Evolutionary conservation across 2,113 vertebrate species (phyloP), one percentile per base, ranked within the genome.

Genomic region (Trochalopteron elliotii): DNA sequence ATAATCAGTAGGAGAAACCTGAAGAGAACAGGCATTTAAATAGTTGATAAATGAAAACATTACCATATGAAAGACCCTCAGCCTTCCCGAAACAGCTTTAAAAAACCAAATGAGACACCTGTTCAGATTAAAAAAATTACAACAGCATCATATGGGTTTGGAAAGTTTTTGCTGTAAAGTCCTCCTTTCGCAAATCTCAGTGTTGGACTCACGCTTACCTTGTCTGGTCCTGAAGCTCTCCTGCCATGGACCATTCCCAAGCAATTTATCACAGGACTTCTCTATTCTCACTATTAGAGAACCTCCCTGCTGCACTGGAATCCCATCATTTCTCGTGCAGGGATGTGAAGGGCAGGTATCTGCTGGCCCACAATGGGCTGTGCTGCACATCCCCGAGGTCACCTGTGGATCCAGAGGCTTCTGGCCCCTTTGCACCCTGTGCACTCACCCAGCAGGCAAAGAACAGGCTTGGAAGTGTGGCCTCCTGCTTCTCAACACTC

Each of bases 51-150:
- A 95, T 59, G 83, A 91, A 90, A 60, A 17, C 68, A 96, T 96
- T 96, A 95, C 55, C 94, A 95, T 91, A 96, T 94, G 93, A 97
- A 97, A 97, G 94, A 80, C 56, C 56, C 61, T 93, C 89, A 96
- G 81, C 53, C 86, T 94, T 91, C 70, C 60, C 0, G 0, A 87
- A 89, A 75, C 0, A 5, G 20, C 35, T 70, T 40, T 50, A 65
- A 79, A 87, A 82, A 93, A 20, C 1, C 53, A 93, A 90, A 93
- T 84, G 76, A 95, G 89, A 87, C 91, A 95, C 95, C 90, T 96
- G 94, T 75, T 95, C 71, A 35, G 77, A 94, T 63, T 63, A 2
- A n/a, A 70, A 74, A 53, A 47, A 40, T 45, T 11, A 33, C 3
- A 28, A 31, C 4, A 2, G 42, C 60, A 81, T 57, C 47, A 63